phyloP scores from a whole-genome alignment of 2,113 vertebrate genomes.

The Struthio camelus region DNA sequence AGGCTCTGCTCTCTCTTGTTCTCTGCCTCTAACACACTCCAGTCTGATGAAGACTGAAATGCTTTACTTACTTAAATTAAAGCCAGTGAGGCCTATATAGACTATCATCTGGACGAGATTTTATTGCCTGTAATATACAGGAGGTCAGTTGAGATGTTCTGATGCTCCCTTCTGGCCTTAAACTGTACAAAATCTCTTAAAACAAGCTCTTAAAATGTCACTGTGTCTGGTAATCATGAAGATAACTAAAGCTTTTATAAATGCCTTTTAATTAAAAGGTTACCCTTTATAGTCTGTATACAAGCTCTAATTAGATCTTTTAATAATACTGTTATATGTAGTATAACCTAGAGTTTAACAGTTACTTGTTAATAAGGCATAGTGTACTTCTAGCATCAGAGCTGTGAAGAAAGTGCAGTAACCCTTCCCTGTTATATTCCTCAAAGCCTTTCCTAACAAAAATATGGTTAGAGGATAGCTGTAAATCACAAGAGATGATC shows the following conservation, averaged over 20 bases:
- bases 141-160: constrained; percentile 16
- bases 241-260: constrained; percentile 20
- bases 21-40: not conserved
- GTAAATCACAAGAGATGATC: not conserved
- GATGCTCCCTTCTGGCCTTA: constrained; percentile 19
- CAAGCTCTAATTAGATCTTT: constrained; percentile 22
- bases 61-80: not conserved
- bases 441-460: not conserved
- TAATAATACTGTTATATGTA: not conserved
- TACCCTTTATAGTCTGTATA: not conserved
- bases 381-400: not conserved
- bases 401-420: not conserved
- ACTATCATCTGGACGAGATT: not conserved
- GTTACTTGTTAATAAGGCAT: not conserved
- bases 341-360: not conserved
- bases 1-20: not conserved
- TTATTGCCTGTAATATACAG: constrained; percentile 18
- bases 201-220: constrained; percentile 20
- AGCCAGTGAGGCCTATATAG: not conserved
- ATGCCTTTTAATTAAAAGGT: not conserved
- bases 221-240: not conserved
- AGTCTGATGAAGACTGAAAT: not conserved
- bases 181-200: constrained; percentile 2
- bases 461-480: not conserved
- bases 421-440: not conserved